A percentile compares a stretch with the other conserved stretches of the same genome.
phyloP scores from a whole-genome alignment of 2,113 vertebrate genomes.

The Corynorhinus townsendii region DNA sequence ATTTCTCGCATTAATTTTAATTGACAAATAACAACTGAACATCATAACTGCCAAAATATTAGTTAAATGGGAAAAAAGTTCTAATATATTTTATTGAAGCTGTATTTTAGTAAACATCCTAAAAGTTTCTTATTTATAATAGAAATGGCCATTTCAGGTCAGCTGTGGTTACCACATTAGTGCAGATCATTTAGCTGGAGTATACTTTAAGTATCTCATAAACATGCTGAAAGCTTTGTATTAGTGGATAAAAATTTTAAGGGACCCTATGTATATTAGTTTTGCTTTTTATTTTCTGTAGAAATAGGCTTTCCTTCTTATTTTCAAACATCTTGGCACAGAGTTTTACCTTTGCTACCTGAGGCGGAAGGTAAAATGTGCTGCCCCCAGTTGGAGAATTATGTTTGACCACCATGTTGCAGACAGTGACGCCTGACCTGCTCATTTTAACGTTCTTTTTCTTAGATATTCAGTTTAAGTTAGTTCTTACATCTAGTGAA shows the following conservation, averaged over 20 bases:
- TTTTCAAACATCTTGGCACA: neutral
- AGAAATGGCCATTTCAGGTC: neutral
- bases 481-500: neutral
- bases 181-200: neutral
- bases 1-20: slow-evolving; percentile 73
- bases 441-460: neutral
- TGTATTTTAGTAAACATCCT: neutral
- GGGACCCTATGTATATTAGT: neutral
- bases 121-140: neutral
- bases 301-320: neutral
- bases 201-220: neutral
- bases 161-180: neutral
- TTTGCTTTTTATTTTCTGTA: neutral
- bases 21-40: slow-evolving; percentile 48
- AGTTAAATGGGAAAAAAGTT: slow-evolving; percentile 43
- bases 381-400: neutral
- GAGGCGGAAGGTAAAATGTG: neutral
- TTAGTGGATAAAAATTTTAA: neutral
- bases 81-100: slow-evolving; percentile 25
- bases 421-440: neutral
- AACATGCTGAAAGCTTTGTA: neutral
- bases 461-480: neutral
- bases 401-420: neutral
- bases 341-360: neutral
- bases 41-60: slow-evolving; percentile 43